phyloP scores from a whole-genome alignment of 2,113 vertebrate genomes.

The Elaphurus davidianus region DNA sequence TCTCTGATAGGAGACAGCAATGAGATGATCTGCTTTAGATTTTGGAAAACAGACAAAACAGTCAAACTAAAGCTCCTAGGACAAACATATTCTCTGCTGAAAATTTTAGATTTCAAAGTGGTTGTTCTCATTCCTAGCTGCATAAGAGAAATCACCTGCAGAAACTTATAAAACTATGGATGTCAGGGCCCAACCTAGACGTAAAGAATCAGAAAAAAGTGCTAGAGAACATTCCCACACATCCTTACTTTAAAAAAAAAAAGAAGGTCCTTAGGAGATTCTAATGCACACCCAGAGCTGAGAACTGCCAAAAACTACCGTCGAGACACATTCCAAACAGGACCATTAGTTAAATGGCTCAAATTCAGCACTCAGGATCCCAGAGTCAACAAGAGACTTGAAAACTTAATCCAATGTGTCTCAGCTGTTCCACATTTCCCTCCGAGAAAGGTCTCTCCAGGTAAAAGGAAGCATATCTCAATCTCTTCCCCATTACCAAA shows the following conservation, averaged over 20 bases:
- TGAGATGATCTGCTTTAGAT: neutral
- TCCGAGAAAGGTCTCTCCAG: neutral
- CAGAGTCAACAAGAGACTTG: neutral
- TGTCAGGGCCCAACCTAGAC: neutral
- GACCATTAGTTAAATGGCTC: neutral
- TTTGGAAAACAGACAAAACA: neutral
- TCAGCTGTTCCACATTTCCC: neutral
- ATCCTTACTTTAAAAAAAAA: neutral
- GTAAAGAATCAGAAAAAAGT: neutral
- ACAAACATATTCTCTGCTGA: neutral
- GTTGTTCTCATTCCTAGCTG: neutral
- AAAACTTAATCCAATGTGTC: neutral
- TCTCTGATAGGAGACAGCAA: neutral
- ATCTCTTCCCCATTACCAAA: neutral
- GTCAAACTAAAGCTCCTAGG: neutral
- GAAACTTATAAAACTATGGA: neutral
- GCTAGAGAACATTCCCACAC: neutral
- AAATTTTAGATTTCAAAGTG: slow-evolving; percentile 4
- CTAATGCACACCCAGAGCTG: neutral
- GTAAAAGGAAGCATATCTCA: neutral
- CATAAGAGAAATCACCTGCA: neutral
- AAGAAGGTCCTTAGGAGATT: neutral
- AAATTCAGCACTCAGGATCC: neutral
- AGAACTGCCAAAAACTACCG: neutral
- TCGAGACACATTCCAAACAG: slow-evolving; percentile 21